Evolutionary conservation across 2,113 vertebrate species (phyloP), one percentile per base, ranked within the genome.

Genomic region (Ceyx cyanopectus): DNA sequence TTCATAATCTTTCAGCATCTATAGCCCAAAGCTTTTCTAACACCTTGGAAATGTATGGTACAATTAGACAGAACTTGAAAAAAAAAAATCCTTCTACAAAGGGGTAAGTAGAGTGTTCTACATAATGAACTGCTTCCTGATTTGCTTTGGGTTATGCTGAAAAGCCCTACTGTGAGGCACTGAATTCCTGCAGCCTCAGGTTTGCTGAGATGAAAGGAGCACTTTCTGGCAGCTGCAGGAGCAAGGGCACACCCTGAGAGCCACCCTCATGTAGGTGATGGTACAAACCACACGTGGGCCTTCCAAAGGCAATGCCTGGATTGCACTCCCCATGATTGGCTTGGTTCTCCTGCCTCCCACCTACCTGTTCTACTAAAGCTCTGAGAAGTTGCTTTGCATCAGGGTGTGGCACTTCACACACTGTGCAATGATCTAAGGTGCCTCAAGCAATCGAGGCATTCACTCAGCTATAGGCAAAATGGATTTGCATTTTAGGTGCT

Each of bases 71-170:
- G 34, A 82, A 85, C 10, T 37, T 37, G 37, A 37, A 37, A 37
- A 37, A 21, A 72, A 61, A 62, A 87, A 87, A 18, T 45, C 34
- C 29, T 92, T 66, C 81, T 65, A 91, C 50, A 77, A 85, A 91
- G 77, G 63, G 95, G 30, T 60, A 76, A 56, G 63, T 74, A 66
- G 22, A 53, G 34, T 65, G 40, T 95, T 94, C 41, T 22, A 46
- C 40, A 72, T 90, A 95, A 97, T 56, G 63, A 94, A 94, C 65
- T 81, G 87, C 79, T 87, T 94, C 66, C 67, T 89, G 91, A 92
- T 89, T 95, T 89, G 88, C 81, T 92, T 79, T 84, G 43, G 83
- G 72, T 96, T 75, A 86, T 81, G 70, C 76, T 94, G 93, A 95
- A 94, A 95, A 88, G 87, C 74, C 67, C 79, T 89, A 20, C 90